Percentiles rank a stretch among this genome's conserved stretches.
These are phyloP conservation scores for Danaus melanippus DNA, from an alignment of 1,140 invertebrate species.

Conservation along the genomic window DNA sequence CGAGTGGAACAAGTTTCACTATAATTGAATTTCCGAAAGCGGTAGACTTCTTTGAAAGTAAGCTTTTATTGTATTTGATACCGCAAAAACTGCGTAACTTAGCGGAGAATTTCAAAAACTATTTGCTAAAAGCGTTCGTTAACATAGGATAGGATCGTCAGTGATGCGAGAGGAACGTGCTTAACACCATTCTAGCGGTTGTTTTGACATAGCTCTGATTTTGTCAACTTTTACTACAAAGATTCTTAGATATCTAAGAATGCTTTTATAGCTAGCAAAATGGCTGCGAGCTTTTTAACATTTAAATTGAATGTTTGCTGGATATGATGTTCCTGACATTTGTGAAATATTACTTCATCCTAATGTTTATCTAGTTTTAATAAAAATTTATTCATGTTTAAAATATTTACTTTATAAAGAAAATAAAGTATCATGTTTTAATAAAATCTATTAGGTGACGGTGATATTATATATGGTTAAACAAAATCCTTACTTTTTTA, in stretches of 20 bases:
- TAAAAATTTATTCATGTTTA: no score
- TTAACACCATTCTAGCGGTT: conserved; percentile 12
- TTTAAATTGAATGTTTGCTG: conserved; percentile 1
- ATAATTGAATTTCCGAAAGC: conserved; percentile 49
- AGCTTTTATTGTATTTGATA: conserved; percentile 15
- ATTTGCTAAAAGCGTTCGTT: conserved; percentile 18
- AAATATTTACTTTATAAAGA: no score
- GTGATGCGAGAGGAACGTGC: conserved; percentile 12
- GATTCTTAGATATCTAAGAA: conserved; percentile 8
- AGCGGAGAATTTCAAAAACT: conserved; percentile 10
- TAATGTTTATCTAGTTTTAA: no score
- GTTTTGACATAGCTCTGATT: conserved; percentile 9
- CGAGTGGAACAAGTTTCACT: conserved; percentile 37
- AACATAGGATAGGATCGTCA: conserved; percentile 11
- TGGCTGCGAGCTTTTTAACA: no score
- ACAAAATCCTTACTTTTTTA: no score
- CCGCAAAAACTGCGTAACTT: conserved; percentile 16
- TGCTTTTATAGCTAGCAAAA: not conserved
- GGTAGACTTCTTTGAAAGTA: conserved; percentile 29
- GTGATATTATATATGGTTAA: no score
- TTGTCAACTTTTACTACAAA: conserved; percentile 4
- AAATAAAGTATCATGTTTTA: no score
- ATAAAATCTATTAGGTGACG: no score
- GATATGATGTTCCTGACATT: no score
- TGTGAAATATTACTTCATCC: no score